Base-by-base conservation (phyloP, 1,140 invertebrate genomes). In the Brachionus calyciflorus region DNA sequence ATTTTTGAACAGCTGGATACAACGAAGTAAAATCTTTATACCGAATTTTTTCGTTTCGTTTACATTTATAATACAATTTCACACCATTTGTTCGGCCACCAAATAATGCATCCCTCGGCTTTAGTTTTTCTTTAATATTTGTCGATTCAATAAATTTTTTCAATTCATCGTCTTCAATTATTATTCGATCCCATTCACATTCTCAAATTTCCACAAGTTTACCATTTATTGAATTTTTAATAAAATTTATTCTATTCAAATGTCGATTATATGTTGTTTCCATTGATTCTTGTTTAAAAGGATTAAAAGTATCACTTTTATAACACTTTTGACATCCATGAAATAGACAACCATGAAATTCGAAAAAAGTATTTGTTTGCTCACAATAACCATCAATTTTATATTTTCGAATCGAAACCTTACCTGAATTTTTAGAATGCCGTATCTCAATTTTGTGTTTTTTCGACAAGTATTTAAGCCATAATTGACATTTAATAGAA, bases 1-100 rank as follows among this genome's bases (percentile, higher is more conserved):
- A 37, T 37, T 37, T 37, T 37, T 37, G 33, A 5, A 37, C 33
- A 37, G 3, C 3, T 9, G 33, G 83, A 77, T 85, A 84, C 2
- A 85, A 77, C n/a, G 80, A 81, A 26, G 79, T 80, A 53, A 84
- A 81, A 77, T 85, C 83, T 0, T 81, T 40, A 68, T 84, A 85
- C 75, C 78, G 77, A 44, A 84, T 84, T 79, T 80, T 80, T 79
- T 85, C 82, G 55, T 70, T 70, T 12, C 77, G 48, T 24, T 75
- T 48, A 14, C 51, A 60, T 78, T 81, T 79, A 65, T 82, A 79
- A 37, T 79, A 79, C 9, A 81, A 63, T 7, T 79, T 77, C 12
- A 79, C 80, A 33, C 81, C 82, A 77, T 81, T 81, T 19, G 81
- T 84, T 17, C 82, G 33, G 14, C 83, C 82, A 10, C 83, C 82